These are phyloP conservation scores for Cottus gobio DNA, from an alignment of 2,113 vertebrate genomes.

Conservation along the genomic window DNA sequence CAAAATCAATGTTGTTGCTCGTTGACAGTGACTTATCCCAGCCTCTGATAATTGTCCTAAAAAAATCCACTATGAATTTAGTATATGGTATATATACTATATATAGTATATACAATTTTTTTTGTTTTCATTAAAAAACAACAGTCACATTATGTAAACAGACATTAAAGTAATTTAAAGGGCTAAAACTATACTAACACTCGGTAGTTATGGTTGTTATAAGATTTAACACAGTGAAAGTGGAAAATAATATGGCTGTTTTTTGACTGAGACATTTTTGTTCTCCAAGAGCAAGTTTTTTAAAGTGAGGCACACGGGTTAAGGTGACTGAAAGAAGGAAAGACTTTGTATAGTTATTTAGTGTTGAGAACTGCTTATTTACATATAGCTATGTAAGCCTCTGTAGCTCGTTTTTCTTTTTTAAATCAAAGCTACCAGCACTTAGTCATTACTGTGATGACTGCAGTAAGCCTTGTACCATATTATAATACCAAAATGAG, in stretches of 20 bases:
- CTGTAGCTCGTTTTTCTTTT: not conserved
- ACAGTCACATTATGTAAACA: too few species aligned
- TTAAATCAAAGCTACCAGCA: slow-evolving; percentile 15
- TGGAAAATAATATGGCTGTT: too few species aligned
- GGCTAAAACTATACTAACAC: too few species aligned
- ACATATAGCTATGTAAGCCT: slow-evolving; percentile 18
- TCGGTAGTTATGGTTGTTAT: too few species aligned
- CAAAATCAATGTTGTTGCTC: not conserved
- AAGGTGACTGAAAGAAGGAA: slow-evolving; percentile 3
- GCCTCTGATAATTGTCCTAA: not conserved
- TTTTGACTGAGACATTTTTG: too few species aligned
- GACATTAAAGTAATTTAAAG: too few species aligned
- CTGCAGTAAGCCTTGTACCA: not conserved
- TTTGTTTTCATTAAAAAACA: too few species aligned
- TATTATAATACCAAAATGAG: slow-evolving; percentile 18
- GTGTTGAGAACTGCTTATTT: slow-evolving; percentile 36
- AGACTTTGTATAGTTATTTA: not conserved
- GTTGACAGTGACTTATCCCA: not conserved
- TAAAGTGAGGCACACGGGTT: not conserved
- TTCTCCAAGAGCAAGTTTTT: not conserved
- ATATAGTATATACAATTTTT: too few species aligned
- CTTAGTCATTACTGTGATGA: slow-evolving; percentile 28
- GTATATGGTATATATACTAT: too few species aligned
- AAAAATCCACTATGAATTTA: too few species aligned
- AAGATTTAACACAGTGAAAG: too few species aligned